These are phyloP conservation scores for Axea sp. DNA, from an alignment of 2,888 invertebrate species.

Conservation along the genomic window DNA sequence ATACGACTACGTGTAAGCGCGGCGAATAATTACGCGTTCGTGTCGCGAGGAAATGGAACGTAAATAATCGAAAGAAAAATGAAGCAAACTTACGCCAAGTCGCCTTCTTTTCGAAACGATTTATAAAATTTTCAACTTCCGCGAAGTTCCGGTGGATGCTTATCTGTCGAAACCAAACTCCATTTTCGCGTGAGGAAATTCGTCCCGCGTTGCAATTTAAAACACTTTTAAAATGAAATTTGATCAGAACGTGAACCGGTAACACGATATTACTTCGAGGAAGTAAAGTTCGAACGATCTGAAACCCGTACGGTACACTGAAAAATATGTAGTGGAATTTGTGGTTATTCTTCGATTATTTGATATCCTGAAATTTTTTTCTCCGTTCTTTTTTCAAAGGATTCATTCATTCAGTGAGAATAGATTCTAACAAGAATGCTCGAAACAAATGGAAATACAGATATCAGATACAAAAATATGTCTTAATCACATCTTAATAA, in stretches of 20 bases:
- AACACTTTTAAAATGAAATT: slow-evolving; percentile 51
- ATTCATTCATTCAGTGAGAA: slow-evolving; percentile 8
- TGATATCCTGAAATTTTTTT: slow-evolving; percentile 5
- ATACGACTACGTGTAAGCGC: slow-evolving; percentile 17
- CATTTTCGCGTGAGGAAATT: slow-evolving; percentile 32
- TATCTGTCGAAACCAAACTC: slow-evolving; percentile 45
- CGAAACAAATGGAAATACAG: too few relatives aligned
- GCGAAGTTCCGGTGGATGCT: slow-evolving; percentile 41
- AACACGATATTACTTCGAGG: slow-evolving; percentile 28
- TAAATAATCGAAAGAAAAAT: slow-evolving; percentile 60
- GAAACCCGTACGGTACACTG: slow-evolving; percentile 5
- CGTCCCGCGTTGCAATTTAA: slow-evolving; percentile 35
- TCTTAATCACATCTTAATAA: too few relatives aligned
- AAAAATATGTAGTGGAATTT: slow-evolving; percentile 21
- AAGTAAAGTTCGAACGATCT: slow-evolving; percentile 25
- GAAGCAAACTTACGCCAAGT: slow-evolving; percentile 37
- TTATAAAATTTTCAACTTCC: slow-evolving; percentile 56
- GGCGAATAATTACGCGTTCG: slow-evolving; percentile 40
- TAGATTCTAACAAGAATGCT: too few relatives aligned
- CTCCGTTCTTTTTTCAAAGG: not conserved
- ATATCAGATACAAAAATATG: too few relatives aligned
- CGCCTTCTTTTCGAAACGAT: slow-evolving; percentile 40
- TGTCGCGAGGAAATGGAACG: slow-evolving; percentile 49
- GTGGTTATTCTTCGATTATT: slow-evolving; percentile 8
- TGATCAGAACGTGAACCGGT: slow-evolving; percentile 24